Evolutionary conservation across 35 echinoderm and acorn worm genomes (phyloP), one percentile per base, ranked within the genome.

Genomic region (Amphiura filiformis): DNA sequence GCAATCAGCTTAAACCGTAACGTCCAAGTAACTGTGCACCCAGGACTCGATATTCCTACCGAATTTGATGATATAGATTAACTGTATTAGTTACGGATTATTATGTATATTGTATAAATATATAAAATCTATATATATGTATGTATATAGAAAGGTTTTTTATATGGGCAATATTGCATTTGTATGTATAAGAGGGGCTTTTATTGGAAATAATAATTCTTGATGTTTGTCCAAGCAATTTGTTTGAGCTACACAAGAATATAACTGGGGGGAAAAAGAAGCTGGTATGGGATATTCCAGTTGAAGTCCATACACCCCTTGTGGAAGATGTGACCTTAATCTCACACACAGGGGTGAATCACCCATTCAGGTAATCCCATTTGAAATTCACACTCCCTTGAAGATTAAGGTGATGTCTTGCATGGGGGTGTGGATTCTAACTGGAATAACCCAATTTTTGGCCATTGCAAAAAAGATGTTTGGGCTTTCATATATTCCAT

Each of bases 1-100:
- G 93, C 96, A 0, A 89, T 99, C 31, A 99, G 96, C 77, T 77
- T 99, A 81, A 99, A 99, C 77, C 85, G 93, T 35, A 99, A 99
- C 70, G 93, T 94, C 37, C 96, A 99, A 88, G 87, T 99, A 20
- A 99, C 96, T 14, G 83, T 99, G 14, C 96, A 99, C 57, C 93
- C 96, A 36, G 96, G 96, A 33, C 80, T 99, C 38, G 96, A 99
- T 37, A 87, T 99, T n/a, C 96, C 96, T 4, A 64, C 87, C 14
- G 96, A 94, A 36, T 86, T 84, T 77, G 93, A 94, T 86, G 61
- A 70, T 70, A 70, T 70, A 26, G 61, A 70, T n/a, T 70, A 70
- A 52, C 20, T 52, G 44, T 52, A 52, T n/a, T 52, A 52, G 20
- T 11, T 52, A 52, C 20, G 20, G 7, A 52, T 11, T 11, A 11